These are phyloP conservation scores for Drosophila kuntzei DNA, from an alignment of 2,888 invertebrate genomes.

Conservation along the genomic window DNA sequence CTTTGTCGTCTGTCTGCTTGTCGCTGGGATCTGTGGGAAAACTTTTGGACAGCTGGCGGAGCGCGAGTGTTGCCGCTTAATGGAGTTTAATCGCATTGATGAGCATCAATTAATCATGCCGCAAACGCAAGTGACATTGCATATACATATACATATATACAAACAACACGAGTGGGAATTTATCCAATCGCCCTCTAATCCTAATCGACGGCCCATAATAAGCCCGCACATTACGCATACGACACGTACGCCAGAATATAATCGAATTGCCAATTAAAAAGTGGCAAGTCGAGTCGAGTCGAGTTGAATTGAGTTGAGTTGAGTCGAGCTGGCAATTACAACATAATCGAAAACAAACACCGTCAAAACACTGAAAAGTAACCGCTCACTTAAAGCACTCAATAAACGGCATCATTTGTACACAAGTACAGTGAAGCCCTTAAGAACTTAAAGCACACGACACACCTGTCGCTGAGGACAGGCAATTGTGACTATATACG, in stretches of 20 bases:
- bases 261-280: conserved; percentile 77
- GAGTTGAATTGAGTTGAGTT: conserved; percentile 23
- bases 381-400: conserved; percentile 69
- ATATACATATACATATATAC: conserved; percentile 18
- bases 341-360: conserved; percentile 49
- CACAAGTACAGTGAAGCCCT: conserved; percentile 20
- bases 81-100: conserved; percentile 79
- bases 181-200: conserved; percentile 47
- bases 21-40: conserved; percentile 55
- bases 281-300: conserved; percentile 36
- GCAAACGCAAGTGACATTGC: conserved; percentile 62
- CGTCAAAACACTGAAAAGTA: conserved; percentile 15
- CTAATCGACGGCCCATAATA: conserved; percentile 51
- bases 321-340: conserved; percentile 58
- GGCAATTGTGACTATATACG: conserved; percentile 41
- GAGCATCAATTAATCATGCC: conserved; percentile 80
- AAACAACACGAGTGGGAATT: not conserved
- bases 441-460: conserved; percentile 57
- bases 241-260: conserved; percentile 61
- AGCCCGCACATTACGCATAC: conserved; percentile 76
- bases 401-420: conserved; percentile 75
- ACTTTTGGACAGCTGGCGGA: conserved; percentile 49
- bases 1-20: conserved; percentile 33
- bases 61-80: conserved; percentile 72
- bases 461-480: conserved; percentile 58